phyloP scores from a whole-genome alignment of 2,797 vertebrate species.

The Pangasius krempfi region DNA sequence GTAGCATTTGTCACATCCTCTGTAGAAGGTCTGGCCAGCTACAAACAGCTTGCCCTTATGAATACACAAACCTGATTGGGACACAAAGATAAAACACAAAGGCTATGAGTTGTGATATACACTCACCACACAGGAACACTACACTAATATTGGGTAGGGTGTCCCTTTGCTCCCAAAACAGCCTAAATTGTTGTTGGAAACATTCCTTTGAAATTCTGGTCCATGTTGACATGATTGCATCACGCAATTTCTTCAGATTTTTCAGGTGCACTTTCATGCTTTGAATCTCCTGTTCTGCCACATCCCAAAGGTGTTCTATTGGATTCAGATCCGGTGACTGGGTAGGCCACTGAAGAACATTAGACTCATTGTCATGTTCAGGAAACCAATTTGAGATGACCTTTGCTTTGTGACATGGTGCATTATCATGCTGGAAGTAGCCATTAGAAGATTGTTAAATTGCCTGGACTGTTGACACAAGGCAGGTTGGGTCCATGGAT shows the following conservation, averaged over 20 bases:
- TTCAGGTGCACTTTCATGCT: background rate
- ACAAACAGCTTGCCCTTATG: background rate
- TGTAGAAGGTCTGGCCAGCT: background rate
- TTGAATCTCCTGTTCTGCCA: background rate
- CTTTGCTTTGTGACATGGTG: background rate
- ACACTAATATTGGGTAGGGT: background rate
- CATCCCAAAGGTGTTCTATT: background rate
- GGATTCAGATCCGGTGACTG: background rate
- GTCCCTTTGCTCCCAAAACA: background rate
- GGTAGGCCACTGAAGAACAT: background rate
- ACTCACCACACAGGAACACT: background rate
- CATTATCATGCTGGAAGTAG: too few species aligned
- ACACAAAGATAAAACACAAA: background rate
- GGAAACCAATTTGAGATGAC: background rate
- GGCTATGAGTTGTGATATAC: background rate
- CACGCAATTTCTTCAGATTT: background rate
- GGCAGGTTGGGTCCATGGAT: background rate
- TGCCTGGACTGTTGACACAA: background rate
- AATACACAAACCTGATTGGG: background rate
- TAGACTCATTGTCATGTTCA: background rate
- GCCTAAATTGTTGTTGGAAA: background rate
- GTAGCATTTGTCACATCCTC: constrained; percentile 57
- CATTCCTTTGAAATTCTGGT: background rate
- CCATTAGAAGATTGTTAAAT: background rate
- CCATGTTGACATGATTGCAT: background rate